Percentiles rank a stretch among this genome's conserved stretches.
Conservation (phyloP, 2,113 vertebrate species). For the Pica pica region DNA sequence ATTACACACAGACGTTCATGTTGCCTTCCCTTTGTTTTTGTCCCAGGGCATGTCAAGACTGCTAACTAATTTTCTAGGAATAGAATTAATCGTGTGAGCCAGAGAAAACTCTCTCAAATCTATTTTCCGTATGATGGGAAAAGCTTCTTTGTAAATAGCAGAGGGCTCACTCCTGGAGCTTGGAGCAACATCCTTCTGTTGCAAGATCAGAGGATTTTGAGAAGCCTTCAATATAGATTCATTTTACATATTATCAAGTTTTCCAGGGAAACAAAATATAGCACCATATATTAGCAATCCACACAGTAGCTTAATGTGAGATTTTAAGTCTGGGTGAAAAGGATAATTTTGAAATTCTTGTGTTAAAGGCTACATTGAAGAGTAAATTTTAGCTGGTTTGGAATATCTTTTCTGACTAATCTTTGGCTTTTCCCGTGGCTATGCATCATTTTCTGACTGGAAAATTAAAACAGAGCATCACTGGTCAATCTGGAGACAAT, state of each 20-base stretch:
- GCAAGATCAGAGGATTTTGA: background rate
- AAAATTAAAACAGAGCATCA: background rate
- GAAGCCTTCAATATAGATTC: background rate
- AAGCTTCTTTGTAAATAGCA: background rate
- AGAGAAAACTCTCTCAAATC: background rate
- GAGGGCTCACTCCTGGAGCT: background rate
- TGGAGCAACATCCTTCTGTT: background rate
- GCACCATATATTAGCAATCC: background rate
- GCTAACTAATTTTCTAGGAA: constrained; percentile 34
- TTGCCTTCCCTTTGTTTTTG: background rate
- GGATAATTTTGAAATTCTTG: background rate
- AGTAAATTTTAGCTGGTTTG: background rate
- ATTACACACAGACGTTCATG: background rate
- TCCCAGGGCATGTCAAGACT: background rate
- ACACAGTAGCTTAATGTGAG: background rate
- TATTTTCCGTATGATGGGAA: background rate
- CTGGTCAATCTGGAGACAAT: background rate
- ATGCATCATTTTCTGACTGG: background rate
- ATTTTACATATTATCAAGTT: background rate
- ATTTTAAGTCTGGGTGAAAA: background rate
- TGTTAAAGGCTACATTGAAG: background rate
- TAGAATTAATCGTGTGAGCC: background rate
- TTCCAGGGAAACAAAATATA: background rate
- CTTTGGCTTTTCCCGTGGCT: background rate
- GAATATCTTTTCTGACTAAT: background rate